These are phyloP conservation scores for Globia sparganii DNA, from an alignment of 2,888 invertebrate genomes.

Conservation along the genomic window DNA sequence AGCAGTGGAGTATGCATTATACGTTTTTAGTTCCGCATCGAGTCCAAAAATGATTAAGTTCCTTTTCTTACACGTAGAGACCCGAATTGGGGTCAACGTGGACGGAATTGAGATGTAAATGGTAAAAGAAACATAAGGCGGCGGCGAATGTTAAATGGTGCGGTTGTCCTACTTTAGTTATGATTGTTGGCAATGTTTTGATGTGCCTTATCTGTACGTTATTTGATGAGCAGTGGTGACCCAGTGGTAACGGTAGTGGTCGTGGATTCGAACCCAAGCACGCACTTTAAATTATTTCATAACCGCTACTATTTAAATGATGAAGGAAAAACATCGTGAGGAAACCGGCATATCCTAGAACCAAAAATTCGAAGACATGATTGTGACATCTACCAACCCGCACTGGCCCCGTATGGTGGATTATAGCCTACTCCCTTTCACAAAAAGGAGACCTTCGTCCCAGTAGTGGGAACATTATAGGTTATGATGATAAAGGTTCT, in stretches of 20 bases:
- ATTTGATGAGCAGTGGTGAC: neutral
- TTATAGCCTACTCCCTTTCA: neutral
- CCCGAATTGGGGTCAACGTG: constrained; percentile 39
- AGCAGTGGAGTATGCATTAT: constrained; percentile 2
- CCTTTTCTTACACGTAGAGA: constrained; percentile 10
- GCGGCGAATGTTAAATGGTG: neutral
- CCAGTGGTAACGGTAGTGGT: neutral
- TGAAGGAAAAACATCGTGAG: neutral
- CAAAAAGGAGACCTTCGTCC: neutral
- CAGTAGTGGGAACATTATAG: neutral
- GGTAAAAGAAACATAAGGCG: constrained; percentile 1
- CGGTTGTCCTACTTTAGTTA: constrained; percentile 16
- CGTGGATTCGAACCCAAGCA: neutral
- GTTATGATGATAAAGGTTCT: neutral
- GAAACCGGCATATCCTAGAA: neutral
- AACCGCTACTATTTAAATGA: neutral
- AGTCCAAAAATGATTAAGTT: constrained; percentile 35
- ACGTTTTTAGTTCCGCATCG: constrained; percentile 46
- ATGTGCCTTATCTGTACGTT: constrained; percentile 1
- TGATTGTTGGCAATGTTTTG: neutral
- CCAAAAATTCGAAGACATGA: neutral
- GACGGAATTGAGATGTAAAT: constrained; percentile 29
- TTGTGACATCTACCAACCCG: neutral
- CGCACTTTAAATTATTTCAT: neutral
- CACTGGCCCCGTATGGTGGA: neutral